These are phyloP conservation scores for Tachyglossus aculeatus DNA, from an alignment of 2,797 vertebrate genomes.

Conservation along the genomic window DNA sequence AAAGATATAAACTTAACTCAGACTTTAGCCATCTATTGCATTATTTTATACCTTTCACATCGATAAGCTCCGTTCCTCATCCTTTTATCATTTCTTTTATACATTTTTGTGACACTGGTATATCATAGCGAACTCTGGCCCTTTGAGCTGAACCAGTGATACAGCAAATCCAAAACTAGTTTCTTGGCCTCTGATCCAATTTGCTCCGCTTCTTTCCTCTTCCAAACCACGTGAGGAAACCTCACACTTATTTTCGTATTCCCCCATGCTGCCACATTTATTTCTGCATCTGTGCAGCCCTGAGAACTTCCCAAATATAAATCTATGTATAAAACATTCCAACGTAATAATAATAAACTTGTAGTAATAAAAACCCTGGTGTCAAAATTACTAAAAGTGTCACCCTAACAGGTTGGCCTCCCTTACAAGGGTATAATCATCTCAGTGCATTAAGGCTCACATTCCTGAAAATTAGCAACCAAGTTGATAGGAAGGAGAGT, in stretches of 20 bases:
- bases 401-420: conserved; percentile 12
- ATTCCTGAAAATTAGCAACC: conserved; percentile 43
- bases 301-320: conserved; percentile 25
- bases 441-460: conserved; percentile 33
- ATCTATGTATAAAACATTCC: no score
- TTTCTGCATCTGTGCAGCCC: conserved; percentile 58
- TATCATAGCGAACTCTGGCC: conserved; percentile 30
- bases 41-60: background rate
- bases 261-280: conserved; percentile 58
- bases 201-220: conserved; percentile 18
- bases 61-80: no score
- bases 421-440: conserved; percentile 46
- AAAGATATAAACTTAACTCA: background rate
- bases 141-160: conserved; percentile 8
- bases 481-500: conserved; percentile 18
- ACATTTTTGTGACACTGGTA: background rate
- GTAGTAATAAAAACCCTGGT: conserved; percentile 34
- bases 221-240: conserved; percentile 46
- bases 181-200: conserved; percentile 46
- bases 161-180: background rate
- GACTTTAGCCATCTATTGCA: background rate
- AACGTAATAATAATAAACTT: conserved; percentile 27
- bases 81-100: background rate
- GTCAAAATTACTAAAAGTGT: conserved; percentile 42
- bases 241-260: conserved; percentile 38